Conservation (phyloP, 2,113 vertebrate genomes). For the Cochlearius cochlearius region DNA sequence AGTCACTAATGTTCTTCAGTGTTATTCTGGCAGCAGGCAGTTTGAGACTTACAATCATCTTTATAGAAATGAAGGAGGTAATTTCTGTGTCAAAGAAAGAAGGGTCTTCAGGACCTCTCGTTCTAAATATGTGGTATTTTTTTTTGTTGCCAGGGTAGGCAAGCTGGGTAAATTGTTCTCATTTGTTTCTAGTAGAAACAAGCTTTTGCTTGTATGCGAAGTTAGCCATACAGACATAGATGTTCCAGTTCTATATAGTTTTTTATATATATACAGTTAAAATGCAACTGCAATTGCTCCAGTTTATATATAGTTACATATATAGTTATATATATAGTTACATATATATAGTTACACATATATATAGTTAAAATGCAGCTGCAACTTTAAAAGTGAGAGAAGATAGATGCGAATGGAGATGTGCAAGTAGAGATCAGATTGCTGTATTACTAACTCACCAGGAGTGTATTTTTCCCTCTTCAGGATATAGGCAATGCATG, state of each 20-base stretch:
- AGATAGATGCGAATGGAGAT: background rate
- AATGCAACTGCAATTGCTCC: background rate
- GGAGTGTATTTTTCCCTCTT: background rate
- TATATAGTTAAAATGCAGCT: background rate
- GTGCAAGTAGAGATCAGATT: background rate
- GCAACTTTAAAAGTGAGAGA: background rate
- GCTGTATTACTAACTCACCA: background rate
- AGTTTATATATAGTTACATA: background rate
- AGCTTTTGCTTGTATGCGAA: background rate
- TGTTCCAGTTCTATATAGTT: background rate
- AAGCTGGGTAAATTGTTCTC: background rate
- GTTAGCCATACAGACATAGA: background rate
- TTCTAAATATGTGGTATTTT: background rate
- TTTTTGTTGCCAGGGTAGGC: background rate
- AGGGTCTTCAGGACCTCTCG: background rate
- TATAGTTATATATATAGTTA: too few relatives aligned
- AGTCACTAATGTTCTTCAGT: constrained; percentile 5
- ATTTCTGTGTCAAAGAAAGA: background rate
- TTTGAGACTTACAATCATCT: background rate
- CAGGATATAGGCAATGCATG: background rate
- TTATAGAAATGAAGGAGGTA: background rate
- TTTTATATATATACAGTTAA: background rate
- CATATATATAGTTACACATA: background rate
- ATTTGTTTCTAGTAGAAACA: background rate
- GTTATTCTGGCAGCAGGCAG: constrained; percentile 4